Base-by-base conservation (phyloP, 2,797 vertebrate species). In the Pteronotus mesoamericanus region DNA sequence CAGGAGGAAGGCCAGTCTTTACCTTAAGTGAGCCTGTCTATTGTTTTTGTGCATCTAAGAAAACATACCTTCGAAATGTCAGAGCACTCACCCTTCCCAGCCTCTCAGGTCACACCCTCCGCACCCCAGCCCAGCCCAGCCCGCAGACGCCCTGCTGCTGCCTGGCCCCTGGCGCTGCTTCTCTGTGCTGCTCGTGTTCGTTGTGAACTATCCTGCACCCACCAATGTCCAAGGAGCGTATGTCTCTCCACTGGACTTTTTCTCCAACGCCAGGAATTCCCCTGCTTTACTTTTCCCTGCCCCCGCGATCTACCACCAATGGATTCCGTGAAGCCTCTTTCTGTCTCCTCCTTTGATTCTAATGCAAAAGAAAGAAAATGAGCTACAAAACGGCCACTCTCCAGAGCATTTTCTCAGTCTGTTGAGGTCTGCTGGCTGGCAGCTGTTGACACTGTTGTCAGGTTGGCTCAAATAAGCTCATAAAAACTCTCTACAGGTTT, bases 71-170 rank as follows among this genome's bases (percentile, higher is more conserved):
- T 24, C 14, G 48, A 53, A 37, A 53, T 5, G n/a, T 15, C n/a
- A 37, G 48, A 37, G 75, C 7, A 24, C 32, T 15, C 1, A 16
- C 48, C 46, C 37, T 5, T 3, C 48, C 74, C 21, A 24, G 48
- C 22, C 21, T 9, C 48, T 53, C 46, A 8, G 46, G n/a, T n/a
- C 75, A 37, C 12, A 24, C 48, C 75, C 12, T 34, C 48, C 6
- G 0, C 6, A 4, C 19, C 1, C 6, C n/a, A 53, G 11, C n/a
- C 1, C 11, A 9, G 6, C 37, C 21, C n/a, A 34, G n/a, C n/a
- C n/a, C n/a, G n/a, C n/a, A n/a, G n/a, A n/a, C n/a, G n/a, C n/a
- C n/a, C n/a, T n/a, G n/a, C n/a, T n/a, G n/a, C n/a, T n/a, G n/a
- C n/a, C n/a, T n/a, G n/a, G n/a, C n/a, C n/a, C n/a, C n/a, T n/a